These are phyloP conservation scores for Arvicanthis niloticus DNA, from an alignment of 2,113 vertebrate genomes.

Conservation along the genomic window DNA sequence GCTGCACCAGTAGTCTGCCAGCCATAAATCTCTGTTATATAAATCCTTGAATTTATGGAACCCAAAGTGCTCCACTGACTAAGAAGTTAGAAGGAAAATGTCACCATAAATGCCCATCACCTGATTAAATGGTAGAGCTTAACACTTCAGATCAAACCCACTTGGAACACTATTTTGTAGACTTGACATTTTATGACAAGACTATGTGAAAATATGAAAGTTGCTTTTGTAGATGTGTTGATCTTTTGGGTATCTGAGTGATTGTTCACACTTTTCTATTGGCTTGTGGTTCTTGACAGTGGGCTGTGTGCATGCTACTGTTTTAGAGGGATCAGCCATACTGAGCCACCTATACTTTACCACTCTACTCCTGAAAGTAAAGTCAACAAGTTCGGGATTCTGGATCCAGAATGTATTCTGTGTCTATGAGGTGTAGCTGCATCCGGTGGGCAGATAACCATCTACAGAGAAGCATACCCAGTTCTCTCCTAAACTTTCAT, in stretches of 20 bases:
- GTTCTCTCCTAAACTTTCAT: neutral
- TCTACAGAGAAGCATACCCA: neutral
- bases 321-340: neutral
- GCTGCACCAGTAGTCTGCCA: neutral
- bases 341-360: neutral
- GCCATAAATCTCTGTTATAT: constrained; percentile 57
- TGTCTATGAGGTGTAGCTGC: neutral
- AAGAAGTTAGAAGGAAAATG: constrained; percentile 46
- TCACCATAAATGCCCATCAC: constrained; percentile 52
- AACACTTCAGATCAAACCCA: constrained; percentile 25
- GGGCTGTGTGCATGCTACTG: neutral
- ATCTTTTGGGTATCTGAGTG: constrained; percentile 29
- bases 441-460: neutral
- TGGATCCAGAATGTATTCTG: neutral
- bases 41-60: constrained; percentile 46
- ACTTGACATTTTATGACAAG: constrained; percentile 32
- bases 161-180: neutral
- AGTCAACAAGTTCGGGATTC: neutral
- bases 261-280: neutral
- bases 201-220: constrained; percentile 27
- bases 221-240: neutral
- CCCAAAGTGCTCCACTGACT: neutral
- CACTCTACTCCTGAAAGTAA: no score
- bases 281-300: neutral
- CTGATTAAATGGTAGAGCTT: constrained; percentile 40